Percentiles rank a stretch among this genome's conserved stretches.
Conservation (phyloP, 2,113 vertebrate genomes). For the Diphyllodes magnificus region DNA sequence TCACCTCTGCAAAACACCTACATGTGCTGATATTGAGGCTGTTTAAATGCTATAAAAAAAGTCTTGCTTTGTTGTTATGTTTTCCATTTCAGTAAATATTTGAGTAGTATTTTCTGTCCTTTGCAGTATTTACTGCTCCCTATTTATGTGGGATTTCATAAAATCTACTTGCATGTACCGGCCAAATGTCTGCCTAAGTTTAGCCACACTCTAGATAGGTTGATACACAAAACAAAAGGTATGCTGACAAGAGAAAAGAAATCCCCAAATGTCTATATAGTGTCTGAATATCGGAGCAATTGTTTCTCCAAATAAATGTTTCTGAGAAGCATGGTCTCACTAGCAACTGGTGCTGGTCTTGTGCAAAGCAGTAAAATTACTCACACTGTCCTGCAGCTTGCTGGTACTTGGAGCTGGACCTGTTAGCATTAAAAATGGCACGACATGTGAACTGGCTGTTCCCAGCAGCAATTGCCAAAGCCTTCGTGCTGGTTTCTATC, state of each 20-base stretch:
- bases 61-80: not conserved
- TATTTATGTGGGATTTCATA: not conserved
- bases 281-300: not conserved
- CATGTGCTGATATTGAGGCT: not conserved
- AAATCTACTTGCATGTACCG: not conserved
- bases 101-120: not conserved
- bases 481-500: not conserved
- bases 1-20: not conserved
- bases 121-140: not conserved
- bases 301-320: not conserved
- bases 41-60: not conserved
- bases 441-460: not conserved
- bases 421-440: not conserved
- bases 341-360: not conserved
- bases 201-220: not conserved
- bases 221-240: not conserved
- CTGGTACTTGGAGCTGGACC: not conserved
- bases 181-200: not conserved
- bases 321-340: not conserved
- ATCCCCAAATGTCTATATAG: not conserved
- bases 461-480: not conserved
- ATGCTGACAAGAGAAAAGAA: not conserved
- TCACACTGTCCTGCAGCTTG: not conserved
- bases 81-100: not conserved
- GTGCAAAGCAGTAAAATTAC: not conserved